These are phyloP conservation scores for Drosophila mettleri DNA, from an alignment of 2,888 invertebrate genomes.

Conservation along the genomic window DNA sequence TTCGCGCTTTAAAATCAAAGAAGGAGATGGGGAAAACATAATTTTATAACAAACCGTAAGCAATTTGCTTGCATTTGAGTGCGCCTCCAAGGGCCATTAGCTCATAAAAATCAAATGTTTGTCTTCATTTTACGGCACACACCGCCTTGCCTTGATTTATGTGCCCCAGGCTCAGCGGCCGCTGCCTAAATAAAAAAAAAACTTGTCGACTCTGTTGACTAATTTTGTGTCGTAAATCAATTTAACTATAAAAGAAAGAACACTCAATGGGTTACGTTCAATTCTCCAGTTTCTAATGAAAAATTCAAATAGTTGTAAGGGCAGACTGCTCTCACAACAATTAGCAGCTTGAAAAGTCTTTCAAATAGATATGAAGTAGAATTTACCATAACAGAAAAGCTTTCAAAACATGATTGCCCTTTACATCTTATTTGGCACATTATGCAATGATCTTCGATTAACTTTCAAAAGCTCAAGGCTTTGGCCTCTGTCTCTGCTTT, in stretches of 20 bases:
- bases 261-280: conserved; percentile 56
- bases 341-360: conserved; percentile 58
- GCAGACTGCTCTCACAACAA: conserved; percentile 56
- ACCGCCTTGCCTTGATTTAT: conserved; percentile 74
- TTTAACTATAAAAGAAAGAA: conserved; percentile 62
- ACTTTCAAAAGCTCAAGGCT: conserved; percentile 37
- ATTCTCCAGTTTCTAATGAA: conserved; percentile 56
- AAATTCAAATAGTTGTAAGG: conserved; percentile 49
- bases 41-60: conserved; percentile 66
- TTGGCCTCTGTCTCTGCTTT: not conserved
- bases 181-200: conserved; percentile 15
- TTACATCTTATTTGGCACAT: not conserved
- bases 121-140: conserved; percentile 64
- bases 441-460: not conserved
- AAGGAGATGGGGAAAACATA: conserved; percentile 22
- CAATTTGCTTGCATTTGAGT: conserved; percentile 62
- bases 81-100: conserved; percentile 66
- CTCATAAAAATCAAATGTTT: conserved; percentile 80
- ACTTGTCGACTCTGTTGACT: conserved; percentile 74
- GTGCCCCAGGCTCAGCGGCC: conserved; percentile 57
- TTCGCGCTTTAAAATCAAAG: conserved; percentile 64
- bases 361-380: conserved; percentile 28
- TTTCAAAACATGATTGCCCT: not conserved
- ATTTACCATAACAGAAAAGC: not conserved
- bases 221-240: conserved; percentile 77